These are phyloP conservation scores for Glaucomys volans DNA, from an alignment of 2,113 vertebrate species.

Conservation along the genomic window DNA sequence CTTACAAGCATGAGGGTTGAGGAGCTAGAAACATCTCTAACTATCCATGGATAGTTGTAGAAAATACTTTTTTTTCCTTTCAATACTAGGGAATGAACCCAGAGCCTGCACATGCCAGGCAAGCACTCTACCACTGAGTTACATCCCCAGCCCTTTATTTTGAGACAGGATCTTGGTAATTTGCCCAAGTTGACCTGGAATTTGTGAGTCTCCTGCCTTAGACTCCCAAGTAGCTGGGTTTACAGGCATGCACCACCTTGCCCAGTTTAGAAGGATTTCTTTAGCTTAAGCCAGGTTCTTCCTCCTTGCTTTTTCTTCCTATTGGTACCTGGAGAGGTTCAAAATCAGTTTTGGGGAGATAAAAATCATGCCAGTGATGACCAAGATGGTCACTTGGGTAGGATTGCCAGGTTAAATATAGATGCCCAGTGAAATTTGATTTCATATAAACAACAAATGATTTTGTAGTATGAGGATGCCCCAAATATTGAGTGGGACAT, in stretches of 20 bases:
- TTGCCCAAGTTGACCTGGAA: too few species aligned
- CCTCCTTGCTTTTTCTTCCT: neutral
- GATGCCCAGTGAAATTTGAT: neutral
- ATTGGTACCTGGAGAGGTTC: neutral
- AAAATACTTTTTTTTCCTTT: neutral
- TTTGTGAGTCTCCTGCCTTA: too few species aligned
- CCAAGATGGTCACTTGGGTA: neutral
- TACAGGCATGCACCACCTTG: too few species aligned
- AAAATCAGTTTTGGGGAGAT: constrained; percentile 31
- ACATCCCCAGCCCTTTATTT: too few species aligned
- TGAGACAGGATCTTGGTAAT: too few species aligned
- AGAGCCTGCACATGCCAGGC: too few species aligned
- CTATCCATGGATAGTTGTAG: neutral
- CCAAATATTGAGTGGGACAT: neutral
- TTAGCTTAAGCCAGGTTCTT: neutral
- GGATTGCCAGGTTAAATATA: constrained; percentile 26
- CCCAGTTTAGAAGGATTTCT: neutral
- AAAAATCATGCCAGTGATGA: neutral
- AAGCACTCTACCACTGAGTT: too few species aligned
- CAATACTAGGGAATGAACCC: too few species aligned
- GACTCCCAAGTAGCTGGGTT: too few species aligned
- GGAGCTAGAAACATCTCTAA: neutral
- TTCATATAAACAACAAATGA: constrained; percentile 8
- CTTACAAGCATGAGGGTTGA: neutral
- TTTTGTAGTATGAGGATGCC: constrained; percentile 37